Percentiles rank a stretch among this genome's conserved stretches.
phyloP scores from a whole-genome alignment of 1,140 invertebrate genomes.

The Lerema accius region DNA sequence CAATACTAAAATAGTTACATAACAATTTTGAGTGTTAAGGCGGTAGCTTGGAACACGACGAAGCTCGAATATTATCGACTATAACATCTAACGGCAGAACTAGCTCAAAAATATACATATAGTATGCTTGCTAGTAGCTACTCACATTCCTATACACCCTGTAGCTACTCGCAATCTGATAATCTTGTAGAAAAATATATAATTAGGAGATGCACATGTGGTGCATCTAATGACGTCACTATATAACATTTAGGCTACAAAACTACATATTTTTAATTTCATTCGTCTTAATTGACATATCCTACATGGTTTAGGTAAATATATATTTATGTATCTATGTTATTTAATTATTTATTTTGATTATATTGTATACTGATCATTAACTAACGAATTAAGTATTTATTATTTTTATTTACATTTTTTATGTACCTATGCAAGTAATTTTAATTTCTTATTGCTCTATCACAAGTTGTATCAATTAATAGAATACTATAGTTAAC shows the following conservation, averaged over 20 bases:
- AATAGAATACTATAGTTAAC: no score
- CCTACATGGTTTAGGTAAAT: constrained; percentile 18
- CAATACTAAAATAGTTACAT: constrained; percentile 67
- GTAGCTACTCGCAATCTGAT: not conserved
- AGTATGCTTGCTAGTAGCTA: constrained; percentile 2
- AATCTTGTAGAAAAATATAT: constrained; percentile 32
- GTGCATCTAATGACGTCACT: not conserved
- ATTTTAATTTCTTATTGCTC: constrained; percentile 11
- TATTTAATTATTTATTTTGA: constrained; percentile 1
- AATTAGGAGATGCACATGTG: constrained; percentile 8
- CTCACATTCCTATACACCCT: not conserved
- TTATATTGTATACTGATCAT: constrained; percentile 13
- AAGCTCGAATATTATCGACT: constrained; percentile 4
- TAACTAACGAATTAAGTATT: constrained; percentile 14
- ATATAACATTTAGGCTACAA: constrained; percentile 19
- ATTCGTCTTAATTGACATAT: constrained; percentile 29
- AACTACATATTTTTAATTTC: constrained; percentile 15
- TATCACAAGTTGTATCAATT: constrained; percentile 4
- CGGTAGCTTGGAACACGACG: constrained; percentile 37
- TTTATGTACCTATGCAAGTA: constrained; percentile 1
- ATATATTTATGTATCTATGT: constrained; percentile 15
- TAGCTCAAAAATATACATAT: constrained; percentile 32
- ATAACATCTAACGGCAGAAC: not conserved
- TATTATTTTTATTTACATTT: constrained; percentile 16
- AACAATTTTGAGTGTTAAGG: constrained; percentile 60